These are phyloP conservation scores for Amyelois transitella DNA, from an alignment of 1,140 invertebrate species.

Conservation along the genomic window DNA sequence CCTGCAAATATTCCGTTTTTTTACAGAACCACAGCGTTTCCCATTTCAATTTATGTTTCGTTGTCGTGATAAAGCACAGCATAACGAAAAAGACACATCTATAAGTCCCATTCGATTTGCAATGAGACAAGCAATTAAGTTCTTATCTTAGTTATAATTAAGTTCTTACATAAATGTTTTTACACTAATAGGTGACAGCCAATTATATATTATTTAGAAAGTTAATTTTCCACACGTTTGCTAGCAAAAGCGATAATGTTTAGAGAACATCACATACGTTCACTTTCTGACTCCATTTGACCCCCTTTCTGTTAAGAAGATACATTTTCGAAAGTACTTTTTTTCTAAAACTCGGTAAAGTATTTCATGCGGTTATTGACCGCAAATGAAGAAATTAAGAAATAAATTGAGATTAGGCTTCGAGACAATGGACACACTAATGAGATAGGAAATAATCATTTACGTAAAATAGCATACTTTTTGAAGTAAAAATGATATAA, in stretches of 20 bases:
- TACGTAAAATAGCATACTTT: too few relatives aligned
- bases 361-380: background rate
- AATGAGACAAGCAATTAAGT: too few relatives aligned
- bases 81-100: too few relatives aligned
- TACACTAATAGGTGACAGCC: background rate
- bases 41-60: too few relatives aligned
- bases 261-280: background rate
- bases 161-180: background rate
- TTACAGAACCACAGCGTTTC: too few relatives aligned
- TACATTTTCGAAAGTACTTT: background rate
- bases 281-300: background rate
- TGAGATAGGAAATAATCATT: background rate
- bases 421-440: background rate
- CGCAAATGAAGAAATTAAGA: background rate
- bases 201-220: background rate
- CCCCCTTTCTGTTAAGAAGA: background rate
- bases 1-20: too few relatives aligned
- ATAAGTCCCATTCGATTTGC: too few relatives aligned
- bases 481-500: too few relatives aligned
- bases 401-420: background rate
- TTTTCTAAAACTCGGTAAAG: background rate
- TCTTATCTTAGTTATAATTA: too few relatives aligned
- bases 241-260: background rate
- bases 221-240: background rate
- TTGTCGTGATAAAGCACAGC: too few relatives aligned